Percentiles rank a stretch among this genome's conserved stretches.
Evolutionary conservation across 2,888 invertebrate species (phyloP).

Genomic region (Leptopilina drosophilae): DNA sequence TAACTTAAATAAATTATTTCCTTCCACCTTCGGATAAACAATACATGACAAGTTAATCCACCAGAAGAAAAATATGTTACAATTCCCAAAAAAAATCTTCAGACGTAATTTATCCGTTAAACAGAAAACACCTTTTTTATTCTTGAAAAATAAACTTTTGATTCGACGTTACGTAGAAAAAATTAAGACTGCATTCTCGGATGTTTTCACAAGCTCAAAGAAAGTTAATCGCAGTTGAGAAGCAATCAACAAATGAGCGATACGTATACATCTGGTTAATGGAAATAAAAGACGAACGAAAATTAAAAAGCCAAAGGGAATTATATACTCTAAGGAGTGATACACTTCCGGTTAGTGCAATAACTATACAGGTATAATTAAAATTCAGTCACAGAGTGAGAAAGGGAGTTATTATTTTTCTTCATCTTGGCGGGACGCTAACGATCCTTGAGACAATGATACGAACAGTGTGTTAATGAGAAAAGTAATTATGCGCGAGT

Average conservation of each 20-base stretch:
- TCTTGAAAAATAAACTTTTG: background rate
- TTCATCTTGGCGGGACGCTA: slow-evolving; percentile 57
- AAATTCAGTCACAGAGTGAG: slow-evolving; percentile 58
- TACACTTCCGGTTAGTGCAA: slow-evolving; percentile 48
- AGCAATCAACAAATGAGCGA: slow-evolving; percentile 34
- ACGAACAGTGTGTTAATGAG: slow-evolving; percentile 72
- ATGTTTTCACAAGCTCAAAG: background rate
- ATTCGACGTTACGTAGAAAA: slow-evolving; percentile 18
- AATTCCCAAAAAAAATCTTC: too few relatives aligned
- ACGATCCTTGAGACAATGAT: slow-evolving; percentile 67
- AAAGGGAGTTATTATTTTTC: slow-evolving; percentile 62
- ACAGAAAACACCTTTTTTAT: too few relatives aligned
- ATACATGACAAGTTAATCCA: too few relatives aligned
- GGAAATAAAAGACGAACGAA: slow-evolving; percentile 8
- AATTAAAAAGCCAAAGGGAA: background rate
- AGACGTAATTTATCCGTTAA: too few relatives aligned
- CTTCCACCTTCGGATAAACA: too few relatives aligned
- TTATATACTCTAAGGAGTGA: background rate
- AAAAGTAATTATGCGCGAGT: slow-evolving; percentile 72
- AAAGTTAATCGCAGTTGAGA: slow-evolving; percentile 15
- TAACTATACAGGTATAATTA: slow-evolving; percentile 56
- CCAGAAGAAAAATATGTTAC: too few relatives aligned
- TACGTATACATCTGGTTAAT: slow-evolving; percentile 1
- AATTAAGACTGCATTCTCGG: slow-evolving; percentile 27
- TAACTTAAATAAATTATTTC: too few relatives aligned